These are phyloP conservation scores for Blera fallax DNA, from an alignment of 2,888 invertebrate genomes.

Conservation along the genomic window DNA sequence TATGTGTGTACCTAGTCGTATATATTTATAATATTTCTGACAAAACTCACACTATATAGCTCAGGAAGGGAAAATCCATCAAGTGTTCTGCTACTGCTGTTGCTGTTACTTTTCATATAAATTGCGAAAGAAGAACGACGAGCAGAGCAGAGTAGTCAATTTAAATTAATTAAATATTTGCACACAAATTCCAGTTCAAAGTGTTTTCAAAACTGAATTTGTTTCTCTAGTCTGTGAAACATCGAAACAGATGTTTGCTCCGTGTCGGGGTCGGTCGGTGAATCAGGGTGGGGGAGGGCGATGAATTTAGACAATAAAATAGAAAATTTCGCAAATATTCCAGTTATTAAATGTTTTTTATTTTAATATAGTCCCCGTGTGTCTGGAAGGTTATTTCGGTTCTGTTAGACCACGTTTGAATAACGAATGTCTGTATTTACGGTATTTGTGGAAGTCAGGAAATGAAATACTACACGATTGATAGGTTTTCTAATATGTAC, in stretches of 20 bases:
- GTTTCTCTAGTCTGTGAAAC: constrained; percentile 38
- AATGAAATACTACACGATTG: no score
- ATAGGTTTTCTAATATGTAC: no score
- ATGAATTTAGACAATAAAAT: constrained; percentile 43
- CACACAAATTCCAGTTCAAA: constrained; percentile 68
- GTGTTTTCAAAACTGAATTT: constrained; percentile 58
- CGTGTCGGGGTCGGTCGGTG: constrained; percentile 5
- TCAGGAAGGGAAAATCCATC: constrained; percentile 66
- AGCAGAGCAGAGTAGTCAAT: constrained; percentile 41
- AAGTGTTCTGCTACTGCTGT: constrained; percentile 56
- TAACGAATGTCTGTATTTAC: neutral
- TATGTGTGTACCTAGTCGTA: no score
- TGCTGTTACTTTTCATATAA: neutral
- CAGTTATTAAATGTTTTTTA: no score
- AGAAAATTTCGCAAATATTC: constrained; percentile 30
- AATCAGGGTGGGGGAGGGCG: neutral
- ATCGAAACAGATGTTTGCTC: constrained; percentile 51
- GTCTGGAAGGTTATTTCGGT: neutral
- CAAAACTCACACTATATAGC: constrained; percentile 5
- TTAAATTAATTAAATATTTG: constrained; percentile 72
- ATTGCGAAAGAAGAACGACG: neutral
- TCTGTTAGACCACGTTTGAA: neutral
- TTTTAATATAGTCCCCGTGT: no score
- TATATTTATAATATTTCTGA: neutral
- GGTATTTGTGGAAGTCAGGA: no score